Evolutionary conservation across 2,888 invertebrate genomes (phyloP).

Genomic region (Lottia scabra): DNA sequence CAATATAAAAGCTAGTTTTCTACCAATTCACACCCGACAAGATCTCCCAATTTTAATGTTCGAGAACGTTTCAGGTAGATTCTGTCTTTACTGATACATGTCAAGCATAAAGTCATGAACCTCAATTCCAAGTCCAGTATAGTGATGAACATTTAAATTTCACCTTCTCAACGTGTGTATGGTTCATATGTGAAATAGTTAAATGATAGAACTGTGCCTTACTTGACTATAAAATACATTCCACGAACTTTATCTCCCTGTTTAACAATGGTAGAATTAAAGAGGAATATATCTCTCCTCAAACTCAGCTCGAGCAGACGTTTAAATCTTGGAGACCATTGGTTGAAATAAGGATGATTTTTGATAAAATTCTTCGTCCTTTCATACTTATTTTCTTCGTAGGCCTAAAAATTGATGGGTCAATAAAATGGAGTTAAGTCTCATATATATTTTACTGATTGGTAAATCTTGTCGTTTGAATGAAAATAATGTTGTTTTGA

Average conservation of each 20-base stretch:
- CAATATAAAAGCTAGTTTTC: neutral
- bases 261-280: constrained; percentile 52
- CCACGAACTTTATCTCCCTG: constrained; percentile 60
- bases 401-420: constrained; percentile 37
- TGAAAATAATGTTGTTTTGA: too few relatives aligned
- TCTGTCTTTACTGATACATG: too few relatives aligned
- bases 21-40: too few relatives aligned
- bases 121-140: too few relatives aligned
- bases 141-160: too few relatives aligned
- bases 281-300: constrained; percentile 55
- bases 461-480: too few relatives aligned
- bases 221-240: constrained; percentile 61
- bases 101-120: too few relatives aligned
- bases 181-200: too few relatives aligned
- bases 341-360: constrained; percentile 57
- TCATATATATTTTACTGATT: too few relatives aligned
- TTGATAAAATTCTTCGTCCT: constrained; percentile 58
- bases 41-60: neutral
- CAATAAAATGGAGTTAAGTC: neutral
- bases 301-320: constrained; percentile 62
- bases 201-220: constrained; percentile 8
- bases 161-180: too few relatives aligned
- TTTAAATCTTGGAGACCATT: constrained; percentile 55
- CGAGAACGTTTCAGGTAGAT: too few relatives aligned
- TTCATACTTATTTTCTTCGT: constrained; percentile 57